phyloP scores from a whole-genome alignment of 1,140 invertebrate genomes.

The Cyphomyrmex costatus region DNA sequence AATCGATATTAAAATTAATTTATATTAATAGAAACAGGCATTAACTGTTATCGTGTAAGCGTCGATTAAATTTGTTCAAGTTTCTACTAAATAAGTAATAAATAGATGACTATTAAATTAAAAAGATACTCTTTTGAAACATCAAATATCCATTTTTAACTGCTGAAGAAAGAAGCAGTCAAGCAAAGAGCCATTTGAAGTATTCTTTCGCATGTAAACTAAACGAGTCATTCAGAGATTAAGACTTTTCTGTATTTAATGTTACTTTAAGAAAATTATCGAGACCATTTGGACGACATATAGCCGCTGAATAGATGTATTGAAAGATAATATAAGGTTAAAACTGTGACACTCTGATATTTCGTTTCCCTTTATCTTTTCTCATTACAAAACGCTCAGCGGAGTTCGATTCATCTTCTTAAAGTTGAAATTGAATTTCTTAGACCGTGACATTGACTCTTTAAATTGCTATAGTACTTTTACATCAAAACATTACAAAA shows the following conservation, averaged over 20 bases:
- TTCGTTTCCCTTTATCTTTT: conserved; percentile 15
- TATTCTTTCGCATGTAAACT: conserved; percentile 7
- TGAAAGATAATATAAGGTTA: conserved; percentile 35
- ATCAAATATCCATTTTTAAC: background rate
- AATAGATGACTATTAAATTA: background rate
- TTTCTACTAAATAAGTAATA: background rate
- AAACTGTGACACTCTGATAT: conserved; percentile 7
- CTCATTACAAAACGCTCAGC: background rate
- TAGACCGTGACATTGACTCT: background rate
- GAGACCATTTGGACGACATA: background rate
- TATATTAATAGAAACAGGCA: no score
- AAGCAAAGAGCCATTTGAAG: background rate
- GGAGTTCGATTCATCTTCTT: background rate
- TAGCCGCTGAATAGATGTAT: background rate
- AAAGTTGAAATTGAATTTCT: background rate
- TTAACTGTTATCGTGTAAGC: background rate
- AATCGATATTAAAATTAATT: no score
- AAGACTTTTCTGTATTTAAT: background rate
- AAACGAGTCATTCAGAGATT: background rate
- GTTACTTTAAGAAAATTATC: background rate
- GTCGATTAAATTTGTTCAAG: background rate
- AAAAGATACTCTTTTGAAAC: background rate
- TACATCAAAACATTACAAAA: background rate
- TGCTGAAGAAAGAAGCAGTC: background rate
- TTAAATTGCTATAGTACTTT: background rate